A percentile compares a stretch with the other conserved stretches of the same genome.
phyloP scores from a whole-genome alignment of 2,888 invertebrate genomes.

The Noctua pronuba region DNA sequence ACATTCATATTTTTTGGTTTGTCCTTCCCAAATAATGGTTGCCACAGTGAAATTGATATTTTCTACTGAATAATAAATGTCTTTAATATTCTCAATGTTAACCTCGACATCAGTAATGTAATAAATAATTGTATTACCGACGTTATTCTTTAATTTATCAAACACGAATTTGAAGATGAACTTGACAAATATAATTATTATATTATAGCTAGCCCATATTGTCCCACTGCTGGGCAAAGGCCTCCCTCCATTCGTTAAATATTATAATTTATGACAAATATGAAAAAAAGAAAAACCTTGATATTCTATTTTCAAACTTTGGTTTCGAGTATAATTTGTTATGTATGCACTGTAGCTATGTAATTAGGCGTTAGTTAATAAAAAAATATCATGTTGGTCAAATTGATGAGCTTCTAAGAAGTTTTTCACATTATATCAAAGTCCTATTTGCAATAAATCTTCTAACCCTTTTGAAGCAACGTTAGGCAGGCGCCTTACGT shows the following conservation, averaged over 20 bases:
- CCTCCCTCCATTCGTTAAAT: too few relatives aligned
- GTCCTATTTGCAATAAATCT: background rate
- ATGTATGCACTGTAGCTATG: background rate
- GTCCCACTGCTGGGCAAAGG: too few relatives aligned
- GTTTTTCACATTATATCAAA: background rate
- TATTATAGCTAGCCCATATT: too few relatives aligned
- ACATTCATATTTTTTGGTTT: slow-evolving; percentile 19
- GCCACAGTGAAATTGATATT: slow-evolving; percentile 9
- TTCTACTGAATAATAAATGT: slow-evolving; percentile 23
- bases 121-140: slow-evolving; percentile 3
- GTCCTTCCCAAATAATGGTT: slow-evolving; percentile 5
- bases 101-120: background rate
- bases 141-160: slow-evolving; percentile 6
- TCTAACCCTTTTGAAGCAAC: background rate
- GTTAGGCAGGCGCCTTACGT: background rate
- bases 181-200: background rate
- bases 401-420: background rate
- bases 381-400: fast-evolving
- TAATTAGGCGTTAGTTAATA: background rate
- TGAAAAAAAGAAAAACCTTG: too few relatives aligned
- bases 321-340: background rate
- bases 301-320: background rate
- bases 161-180: background rate
- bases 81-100: background rate
- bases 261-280: too few relatives aligned